Conservation (phyloP, 2,888 invertebrate genomes). For the Drosophila histrio region DNA sequence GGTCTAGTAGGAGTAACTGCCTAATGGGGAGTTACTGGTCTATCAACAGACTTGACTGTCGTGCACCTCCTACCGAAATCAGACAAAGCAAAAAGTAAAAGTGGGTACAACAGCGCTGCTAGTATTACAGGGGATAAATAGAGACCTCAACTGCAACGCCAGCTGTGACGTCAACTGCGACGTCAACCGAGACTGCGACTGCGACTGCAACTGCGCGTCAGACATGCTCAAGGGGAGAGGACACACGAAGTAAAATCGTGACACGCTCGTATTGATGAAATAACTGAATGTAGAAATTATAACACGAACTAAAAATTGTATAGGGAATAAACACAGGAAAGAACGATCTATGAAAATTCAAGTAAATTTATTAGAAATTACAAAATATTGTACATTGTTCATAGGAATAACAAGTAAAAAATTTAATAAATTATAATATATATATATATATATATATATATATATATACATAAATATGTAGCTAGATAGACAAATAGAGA, state of each 20-base stretch:
- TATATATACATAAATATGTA: too few species aligned
- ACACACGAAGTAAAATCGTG: neutral
- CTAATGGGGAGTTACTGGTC: conserved; percentile 1
- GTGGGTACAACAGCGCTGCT: conserved; percentile 34
- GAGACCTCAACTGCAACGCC: neutral
- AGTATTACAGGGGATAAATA: conserved; percentile 29
- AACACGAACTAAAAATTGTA: neutral
- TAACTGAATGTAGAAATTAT: neutral
- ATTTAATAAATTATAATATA: too few species aligned
- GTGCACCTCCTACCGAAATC: conserved; percentile 33
- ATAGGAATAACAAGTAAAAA: too few species aligned
- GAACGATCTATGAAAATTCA: neutral
- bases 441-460: too few species aligned
- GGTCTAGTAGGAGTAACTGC: conserved; percentile 15
- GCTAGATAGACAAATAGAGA: too few species aligned
- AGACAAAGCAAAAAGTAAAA: conserved; percentile 59
- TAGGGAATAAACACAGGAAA: neutral
- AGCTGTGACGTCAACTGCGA: neutral
- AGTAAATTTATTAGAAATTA: neutral
- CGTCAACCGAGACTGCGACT: neutral
- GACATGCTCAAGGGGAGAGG: neutral
- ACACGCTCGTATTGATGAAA: neutral
- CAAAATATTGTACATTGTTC: too few species aligned
- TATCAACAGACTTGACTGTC: conserved; percentile 50
- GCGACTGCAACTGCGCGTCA: neutral